Percentiles rank a stretch among this genome's conserved stretches.
phyloP scores from a whole-genome alignment of 2,888 invertebrate genomes.

The Oligia fasciuncula region DNA sequence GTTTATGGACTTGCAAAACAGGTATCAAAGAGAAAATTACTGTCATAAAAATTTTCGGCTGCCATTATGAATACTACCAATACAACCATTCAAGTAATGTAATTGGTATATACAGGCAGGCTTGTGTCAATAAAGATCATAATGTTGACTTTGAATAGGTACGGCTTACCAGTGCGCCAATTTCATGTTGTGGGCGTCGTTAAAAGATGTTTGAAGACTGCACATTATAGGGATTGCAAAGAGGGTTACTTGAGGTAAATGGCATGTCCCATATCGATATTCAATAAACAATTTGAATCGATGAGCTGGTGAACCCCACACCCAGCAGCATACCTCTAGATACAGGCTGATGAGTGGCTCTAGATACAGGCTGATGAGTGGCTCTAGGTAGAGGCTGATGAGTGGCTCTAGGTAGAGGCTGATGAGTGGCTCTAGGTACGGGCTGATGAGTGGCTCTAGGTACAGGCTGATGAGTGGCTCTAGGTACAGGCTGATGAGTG shows the following conservation, averaged over 20 bases:
- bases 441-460: too few species aligned
- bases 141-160: not conserved
- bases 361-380: too few species aligned
- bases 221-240: not conserved
- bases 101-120: not conserved
- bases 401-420: not conserved
- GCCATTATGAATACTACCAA: slow-evolving; percentile 3
- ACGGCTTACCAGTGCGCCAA: not conserved
- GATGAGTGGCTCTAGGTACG: too few species aligned
- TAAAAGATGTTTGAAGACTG: not conserved
- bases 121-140: not conserved
- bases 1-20: slow-evolving; percentile 38
- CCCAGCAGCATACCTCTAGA: too few species aligned
- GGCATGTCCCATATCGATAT: not conserved
- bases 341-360: not conserved
- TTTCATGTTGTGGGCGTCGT: not conserved
- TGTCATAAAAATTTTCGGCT: slow-evolving; percentile 31
- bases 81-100: slow-evolving; percentile 10
- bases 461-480: not conserved
- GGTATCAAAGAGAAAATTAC: slow-evolving; percentile 46
- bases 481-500: not conserved
- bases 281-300: too few species aligned
- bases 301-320: too few species aligned
- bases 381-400: not conserved
- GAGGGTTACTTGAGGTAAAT: slow-evolving; percentile 1